Base-by-base conservation (phyloP, 2,888 invertebrate genomes). In the Apamea crenata region DNA sequence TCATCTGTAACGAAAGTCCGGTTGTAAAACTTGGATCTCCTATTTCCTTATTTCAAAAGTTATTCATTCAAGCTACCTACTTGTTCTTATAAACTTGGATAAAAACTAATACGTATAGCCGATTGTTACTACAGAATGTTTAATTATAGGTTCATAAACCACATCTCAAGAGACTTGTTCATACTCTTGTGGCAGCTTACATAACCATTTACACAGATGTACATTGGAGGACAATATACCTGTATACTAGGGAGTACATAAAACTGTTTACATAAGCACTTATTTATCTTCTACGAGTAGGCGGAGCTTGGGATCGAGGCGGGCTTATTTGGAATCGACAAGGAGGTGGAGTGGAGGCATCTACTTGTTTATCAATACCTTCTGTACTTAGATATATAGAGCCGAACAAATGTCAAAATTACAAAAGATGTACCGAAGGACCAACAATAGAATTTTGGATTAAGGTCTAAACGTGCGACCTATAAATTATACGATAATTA, bases 241-340 rank as follows among this genome's bases (percentile, higher is more conserved):
- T 92, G 91, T 93, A 89, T 94, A 93, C 91, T 90, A 90, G 84
- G 87, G 91, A 92, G 92, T 94, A 94, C 91, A 94, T 94, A 94
- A 93, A 93, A 92, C 89, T 93, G 93, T 94, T 94, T 94, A 96
- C 94, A 95, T 95, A 94, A 92, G 94, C 90, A 94, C 92, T 94
- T 96, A 96, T 96, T 94, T 96, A 96, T 95, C 93, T 94, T 93
- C 91, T 91, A 91, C 91, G 91, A 90, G 96, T 95, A 96, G 96
- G 96, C 96, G 96, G 95, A 94, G 96, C 96, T 92, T 94, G 92
- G 92, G 93, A 93, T 94, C 92, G 95, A 96, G 96, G 96, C 96
- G 96, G 96, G 96, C 95, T 96, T 96, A 95, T 96, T 96, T 95
- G 93, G 93, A 94, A 95, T 96, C 95, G 95, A 96, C 95, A 95